phyloP scores from a whole-genome alignment of 2,888 invertebrate genomes.

The Myathropa florea region DNA sequence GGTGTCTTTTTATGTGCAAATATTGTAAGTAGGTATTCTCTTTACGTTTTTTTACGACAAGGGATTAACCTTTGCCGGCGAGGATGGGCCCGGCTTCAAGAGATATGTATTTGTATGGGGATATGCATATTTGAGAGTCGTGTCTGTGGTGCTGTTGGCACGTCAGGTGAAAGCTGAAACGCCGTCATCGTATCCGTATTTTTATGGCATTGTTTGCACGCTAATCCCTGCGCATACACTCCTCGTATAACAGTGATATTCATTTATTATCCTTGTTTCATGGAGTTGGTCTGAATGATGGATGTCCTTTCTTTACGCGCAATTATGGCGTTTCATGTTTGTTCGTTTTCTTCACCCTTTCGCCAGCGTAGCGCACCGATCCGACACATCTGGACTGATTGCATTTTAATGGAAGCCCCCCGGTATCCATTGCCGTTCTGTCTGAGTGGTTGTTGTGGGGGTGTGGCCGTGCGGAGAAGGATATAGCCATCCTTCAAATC shows the following conservation, averaged over 20 bases:
- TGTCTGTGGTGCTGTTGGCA: constrained; percentile 27
- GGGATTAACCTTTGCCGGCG: constrained; percentile 59
- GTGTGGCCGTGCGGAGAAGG: not conserved
- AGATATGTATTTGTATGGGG: not conserved
- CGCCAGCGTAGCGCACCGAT: not conserved
- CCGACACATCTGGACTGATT: constrained; percentile 16
- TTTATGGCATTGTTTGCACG: constrained; percentile 39
- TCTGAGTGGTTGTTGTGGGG: not conserved
- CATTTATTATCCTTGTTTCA: constrained; percentile 46
- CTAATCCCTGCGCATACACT: constrained; percentile 46
- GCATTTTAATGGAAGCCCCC: constrained; percentile 33
- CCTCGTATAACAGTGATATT: constrained; percentile 13
- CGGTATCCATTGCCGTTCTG: not conserved
- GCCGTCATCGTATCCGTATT: not conserved
- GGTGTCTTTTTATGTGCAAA: constrained; percentile 25
- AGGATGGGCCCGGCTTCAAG: not conserved
- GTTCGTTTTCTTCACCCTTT: not conserved
- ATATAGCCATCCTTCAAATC: not conserved
- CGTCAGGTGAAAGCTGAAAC: constrained; percentile 32
- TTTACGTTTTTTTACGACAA: constrained; percentile 27
- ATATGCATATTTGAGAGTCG: constrained; percentile 35
- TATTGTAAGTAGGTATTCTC: constrained; percentile 34
- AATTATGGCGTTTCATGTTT: constrained; percentile 57
- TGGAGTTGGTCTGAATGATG: constrained; percentile 29
- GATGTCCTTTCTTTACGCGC: constrained; percentile 51